A percentile compares a stretch with the other conserved stretches of the same genome.
These are phyloP conservation scores for Drosophila seguyi DNA, from an alignment of 1,140 invertebrate species.

Conservation along the genomic window DNA sequence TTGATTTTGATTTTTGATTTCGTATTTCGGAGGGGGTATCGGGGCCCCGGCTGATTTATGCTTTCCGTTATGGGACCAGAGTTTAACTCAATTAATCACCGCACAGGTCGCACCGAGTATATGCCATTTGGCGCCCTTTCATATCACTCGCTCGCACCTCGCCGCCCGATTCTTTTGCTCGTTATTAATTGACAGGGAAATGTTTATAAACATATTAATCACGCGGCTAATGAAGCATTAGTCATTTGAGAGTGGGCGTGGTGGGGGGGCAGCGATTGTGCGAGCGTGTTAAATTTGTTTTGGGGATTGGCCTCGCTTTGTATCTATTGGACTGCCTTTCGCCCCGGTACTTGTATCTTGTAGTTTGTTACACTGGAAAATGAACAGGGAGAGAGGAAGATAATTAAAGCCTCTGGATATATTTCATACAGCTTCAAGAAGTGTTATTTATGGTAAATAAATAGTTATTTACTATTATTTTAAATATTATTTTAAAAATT, in stretches of 20 bases:
- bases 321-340: slow-evolving; percentile 36
- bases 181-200: slow-evolving; percentile 81
- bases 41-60: slow-evolving; percentile 48
- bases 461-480: no score
- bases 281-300: slow-evolving; percentile 65
- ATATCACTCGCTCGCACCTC: slow-evolving; percentile 35
- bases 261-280: slow-evolving; percentile 27
- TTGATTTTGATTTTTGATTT: slow-evolving; percentile 40
- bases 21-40: slow-evolving; percentile 5
- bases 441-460: background rate
- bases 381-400: no score
- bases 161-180: slow-evolving; percentile 22
- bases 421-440: background rate
- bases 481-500: background rate
- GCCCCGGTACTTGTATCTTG: slow-evolving; percentile 36
- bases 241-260: slow-evolving; percentile 57
- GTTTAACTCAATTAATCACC: slow-evolving; percentile 52
- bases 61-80: slow-evolving; percentile 55
- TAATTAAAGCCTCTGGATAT: background rate
- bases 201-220: slow-evolving; percentile 84
- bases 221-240: slow-evolving; percentile 78
- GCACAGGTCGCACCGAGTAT: slow-evolving; percentile 29
- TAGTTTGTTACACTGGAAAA: slow-evolving; percentile 17
- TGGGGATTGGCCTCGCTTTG: slow-evolving; percentile 37
- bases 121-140: slow-evolving; percentile 68